Conservation (phyloP, 2,888 invertebrate species). For the Labia minor region DNA sequence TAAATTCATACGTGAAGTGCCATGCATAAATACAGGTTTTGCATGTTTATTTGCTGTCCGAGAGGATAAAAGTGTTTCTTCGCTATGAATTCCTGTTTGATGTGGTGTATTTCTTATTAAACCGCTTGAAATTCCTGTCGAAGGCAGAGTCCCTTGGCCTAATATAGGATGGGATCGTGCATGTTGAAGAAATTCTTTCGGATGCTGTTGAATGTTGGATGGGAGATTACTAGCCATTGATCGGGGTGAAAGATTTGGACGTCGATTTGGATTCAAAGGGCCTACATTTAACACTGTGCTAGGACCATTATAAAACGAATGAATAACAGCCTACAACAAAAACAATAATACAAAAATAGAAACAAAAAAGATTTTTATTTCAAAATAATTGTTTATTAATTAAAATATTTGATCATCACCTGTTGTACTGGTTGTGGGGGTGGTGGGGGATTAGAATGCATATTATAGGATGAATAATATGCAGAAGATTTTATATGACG, state of each 20-base stretch:
- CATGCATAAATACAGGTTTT: not conserved
- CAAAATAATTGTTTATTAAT: not conserved
- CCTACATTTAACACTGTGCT: constrained; percentile 29
- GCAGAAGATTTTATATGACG: not conserved
- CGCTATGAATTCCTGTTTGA: not conserved
- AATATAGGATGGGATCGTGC: not conserved
- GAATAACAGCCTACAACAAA: constrained; percentile 36
- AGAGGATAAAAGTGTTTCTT: not conserved
- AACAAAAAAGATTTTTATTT: constrained; percentile 13
- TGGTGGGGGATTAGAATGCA: constrained; percentile 15
- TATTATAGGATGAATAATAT: not conserved
- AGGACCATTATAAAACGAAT: constrained; percentile 40
- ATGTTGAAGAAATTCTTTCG: not conserved
- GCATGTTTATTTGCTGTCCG: not conserved
- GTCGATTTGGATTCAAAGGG: not conserved
- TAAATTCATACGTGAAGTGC: not conserved
- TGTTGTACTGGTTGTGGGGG: constrained; percentile 26
- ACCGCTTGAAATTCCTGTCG: not conserved
- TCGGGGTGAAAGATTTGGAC: not conserved
- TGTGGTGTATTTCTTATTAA: not conserved
- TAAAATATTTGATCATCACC: constrained; percentile 23
- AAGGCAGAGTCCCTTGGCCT: not conserved
- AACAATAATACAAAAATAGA: constrained; percentile 17
- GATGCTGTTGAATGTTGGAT: not conserved
- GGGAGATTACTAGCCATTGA: not conserved